Percentiles rank a stretch among this genome's conserved stretches.
Evolutionary conservation across 2,888 invertebrate species (phyloP).

Genomic region (Ophion ellenae): DNA sequence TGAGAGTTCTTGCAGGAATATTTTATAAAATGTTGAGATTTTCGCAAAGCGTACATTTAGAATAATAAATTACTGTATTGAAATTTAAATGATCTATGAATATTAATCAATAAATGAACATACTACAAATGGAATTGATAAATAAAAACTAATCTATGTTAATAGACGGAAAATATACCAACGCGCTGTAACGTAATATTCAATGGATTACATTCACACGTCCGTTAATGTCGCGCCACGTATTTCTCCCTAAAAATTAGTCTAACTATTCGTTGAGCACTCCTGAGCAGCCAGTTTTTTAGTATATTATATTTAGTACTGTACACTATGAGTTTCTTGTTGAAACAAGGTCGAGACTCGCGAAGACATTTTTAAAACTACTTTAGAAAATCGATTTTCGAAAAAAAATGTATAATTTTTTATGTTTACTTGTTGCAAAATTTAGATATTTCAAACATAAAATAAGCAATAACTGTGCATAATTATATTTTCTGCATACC

Average conservation of each 20-base stretch:
- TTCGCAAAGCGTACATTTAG: too few species aligned
- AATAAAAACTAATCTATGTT: too few species aligned
- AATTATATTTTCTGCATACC: neutral
- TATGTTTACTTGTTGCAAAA: conserved; percentile 2
- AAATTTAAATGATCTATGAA: too few species aligned
- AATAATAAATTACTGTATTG: too few species aligned
- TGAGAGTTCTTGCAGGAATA: too few species aligned
- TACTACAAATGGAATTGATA: too few species aligned
- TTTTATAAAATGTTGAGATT: neutral
- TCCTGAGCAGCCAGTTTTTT: neutral
- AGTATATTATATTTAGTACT: neutral
- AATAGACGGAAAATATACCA: too few species aligned
- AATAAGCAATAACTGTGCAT: conserved; percentile 1
- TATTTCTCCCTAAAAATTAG: too few species aligned
- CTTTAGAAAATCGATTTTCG: neutral
- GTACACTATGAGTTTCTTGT: neutral
- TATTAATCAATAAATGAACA: too few species aligned
- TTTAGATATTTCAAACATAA: neutral
- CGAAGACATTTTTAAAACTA: neutral
- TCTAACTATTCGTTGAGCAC: neutral
- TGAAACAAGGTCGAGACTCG: neutral
- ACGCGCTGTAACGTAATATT: too few species aligned
- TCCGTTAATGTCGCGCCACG: too few species aligned
- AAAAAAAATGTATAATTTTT: neutral
- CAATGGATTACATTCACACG: too few species aligned